Evolutionary conservation across 2,797 vertebrate species (phyloP), one percentile per base, ranked within the genome.

Genomic region (Taeniopygia guttata): DNA sequence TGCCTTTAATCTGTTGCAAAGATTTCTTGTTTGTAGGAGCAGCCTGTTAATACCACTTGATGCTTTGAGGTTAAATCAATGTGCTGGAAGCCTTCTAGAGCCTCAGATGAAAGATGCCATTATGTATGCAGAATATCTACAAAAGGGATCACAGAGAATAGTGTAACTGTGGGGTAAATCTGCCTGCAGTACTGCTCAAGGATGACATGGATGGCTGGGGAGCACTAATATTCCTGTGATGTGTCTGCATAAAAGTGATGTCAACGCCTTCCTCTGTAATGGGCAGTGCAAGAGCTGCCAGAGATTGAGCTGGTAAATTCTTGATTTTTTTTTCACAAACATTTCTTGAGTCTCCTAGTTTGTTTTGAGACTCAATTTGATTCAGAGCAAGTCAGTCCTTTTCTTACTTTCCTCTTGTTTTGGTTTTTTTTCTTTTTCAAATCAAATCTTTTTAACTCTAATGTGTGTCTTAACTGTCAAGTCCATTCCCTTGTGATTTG

Each of bases 41-140:
- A 83, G 56, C 45, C 42, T 67, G 30, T 86, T 92, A 85, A 93
- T 92, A n/a, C 75, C 42, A 26, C 60, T 84, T 79, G 59, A 60
- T 93, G 69, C 77, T 88, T 66, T 79, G 77, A 93, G 75, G 88
- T 89, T 92, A 93, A 93, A 74, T 90, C 52, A 77, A 16, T 34
- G 78, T 68, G 59, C 80, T 70, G 78, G 74, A 79, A 94, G 59
- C 48, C 51, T 32, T 54, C 22, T 79, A n/a, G 67, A 78, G 85
- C 46, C 63, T 82, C 7, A 11, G 59, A 78, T 84, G 62, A 86
- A 81, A 94, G 66, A 36, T 84, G 70, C 4, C 58, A 25, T 93
- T 90, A 76, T 19, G 17, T 36, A 82, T 68, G 52, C 36, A 51
- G 21, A 56, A 32, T 76, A 66, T 66, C 48, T 84, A 60, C 30